Evolutionary conservation across 1,140 invertebrate genomes (phyloP).

Genomic region (Eciton burchellii): DNA sequence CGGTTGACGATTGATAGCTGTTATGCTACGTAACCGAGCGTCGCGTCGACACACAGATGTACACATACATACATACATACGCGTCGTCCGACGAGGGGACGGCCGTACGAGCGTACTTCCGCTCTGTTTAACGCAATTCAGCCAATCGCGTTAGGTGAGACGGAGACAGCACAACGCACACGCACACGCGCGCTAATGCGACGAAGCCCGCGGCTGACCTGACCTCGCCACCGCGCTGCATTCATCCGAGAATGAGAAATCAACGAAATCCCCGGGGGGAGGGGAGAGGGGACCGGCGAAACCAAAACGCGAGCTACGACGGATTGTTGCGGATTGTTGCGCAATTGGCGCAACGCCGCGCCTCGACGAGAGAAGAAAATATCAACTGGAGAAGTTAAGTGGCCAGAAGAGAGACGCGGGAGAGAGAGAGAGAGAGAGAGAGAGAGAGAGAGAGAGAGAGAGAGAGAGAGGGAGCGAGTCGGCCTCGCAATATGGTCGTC

Average conservation of each 20-base stretch:
- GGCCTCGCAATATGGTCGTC: constrained; percentile 66
- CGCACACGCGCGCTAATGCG: background rate
- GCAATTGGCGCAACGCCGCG: constrained; percentile 5
- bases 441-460: constrained; percentile 1
- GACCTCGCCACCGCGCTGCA: background rate
- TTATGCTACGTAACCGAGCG: background rate
- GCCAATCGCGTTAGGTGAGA: constrained; percentile 3
- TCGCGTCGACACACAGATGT: background rate
- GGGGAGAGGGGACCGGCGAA: no score
- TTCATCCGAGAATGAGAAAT: background rate
- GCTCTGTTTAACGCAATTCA: constrained; percentile 40
- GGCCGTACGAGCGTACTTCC: constrained; percentile 1
- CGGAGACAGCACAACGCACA: constrained; percentile 7
- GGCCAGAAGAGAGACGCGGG: background rate
- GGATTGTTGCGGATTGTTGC: background rate
- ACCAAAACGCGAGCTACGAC: constrained; percentile 19
- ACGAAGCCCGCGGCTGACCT: no score
- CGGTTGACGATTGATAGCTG: background rate
- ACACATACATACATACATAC: background rate
- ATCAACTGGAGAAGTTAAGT: background rate
- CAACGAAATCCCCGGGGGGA: background rate
- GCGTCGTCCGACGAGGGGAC: background rate
- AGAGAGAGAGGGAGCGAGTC: constrained; percentile 47
- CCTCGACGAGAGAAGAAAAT: constrained; percentile 21
- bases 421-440: no score